Evolutionary conservation across 2,888 invertebrate genomes (phyloP).

Genomic region (Hyposoter dolosus): DNA sequence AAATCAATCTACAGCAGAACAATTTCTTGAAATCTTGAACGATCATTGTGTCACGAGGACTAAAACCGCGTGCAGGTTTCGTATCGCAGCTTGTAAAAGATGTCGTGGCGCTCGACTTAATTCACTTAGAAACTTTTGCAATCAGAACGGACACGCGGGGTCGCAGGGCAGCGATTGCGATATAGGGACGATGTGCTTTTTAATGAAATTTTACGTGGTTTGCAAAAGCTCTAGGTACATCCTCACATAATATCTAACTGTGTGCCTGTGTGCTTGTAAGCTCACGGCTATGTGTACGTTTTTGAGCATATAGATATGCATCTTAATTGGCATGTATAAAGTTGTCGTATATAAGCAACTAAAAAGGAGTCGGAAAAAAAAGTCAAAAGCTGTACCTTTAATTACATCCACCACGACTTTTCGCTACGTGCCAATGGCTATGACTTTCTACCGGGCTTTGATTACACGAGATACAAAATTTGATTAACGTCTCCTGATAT

Average conservation of each 20-base stretch:
- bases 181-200: constrained; percentile 75
- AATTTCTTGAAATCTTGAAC: constrained; percentile 13
- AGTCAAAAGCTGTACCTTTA: constrained; percentile 14
- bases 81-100: constrained; percentile 53
- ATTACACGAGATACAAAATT: constrained; percentile 11
- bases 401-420: not conserved
- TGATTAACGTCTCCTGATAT: not conserved
- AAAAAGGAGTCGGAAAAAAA: not conserved
- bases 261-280: not conserved
- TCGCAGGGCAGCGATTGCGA: constrained; percentile 67
- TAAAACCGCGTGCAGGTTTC: constrained; percentile 11
- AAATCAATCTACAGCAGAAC: too few relatives aligned
- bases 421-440: not conserved
- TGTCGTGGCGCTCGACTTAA: constrained; percentile 71
- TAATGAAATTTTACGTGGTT: constrained; percentile 76
- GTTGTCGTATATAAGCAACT: constrained; percentile 3
- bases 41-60: constrained; percentile 30
- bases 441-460: constrained; percentile 19
- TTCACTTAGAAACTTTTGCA: constrained; percentile 80
- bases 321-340: constrained; percentile 1
- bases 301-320: not conserved
- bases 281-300: not conserved
- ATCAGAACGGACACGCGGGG: constrained; percentile 74
- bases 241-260: not conserved
- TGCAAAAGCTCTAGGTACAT: constrained; percentile 39